These are phyloP conservation scores for Conus ventricosus DNA, from an alignment of 1,140 invertebrate species.

Conservation along the genomic window DNA sequence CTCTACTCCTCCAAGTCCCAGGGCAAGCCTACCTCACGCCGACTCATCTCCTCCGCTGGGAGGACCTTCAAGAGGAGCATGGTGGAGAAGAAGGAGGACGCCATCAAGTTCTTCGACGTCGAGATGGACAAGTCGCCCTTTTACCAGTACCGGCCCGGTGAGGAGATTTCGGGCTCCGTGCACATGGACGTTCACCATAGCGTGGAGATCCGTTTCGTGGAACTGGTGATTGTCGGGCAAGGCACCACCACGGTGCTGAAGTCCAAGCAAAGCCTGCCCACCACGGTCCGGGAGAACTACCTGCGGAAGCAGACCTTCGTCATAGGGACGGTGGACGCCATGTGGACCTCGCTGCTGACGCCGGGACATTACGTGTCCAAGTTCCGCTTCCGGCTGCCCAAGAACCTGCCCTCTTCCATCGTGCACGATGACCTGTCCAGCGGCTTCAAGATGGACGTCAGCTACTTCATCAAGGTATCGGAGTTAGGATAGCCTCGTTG, in stretches of 20 bases:
- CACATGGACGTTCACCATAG: conserved; percentile 56
- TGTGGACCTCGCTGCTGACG: conserved; percentile 60
- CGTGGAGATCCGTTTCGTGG: conserved; percentile 65
- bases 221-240: conserved; percentile 62
- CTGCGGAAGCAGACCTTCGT: conserved; percentile 63
- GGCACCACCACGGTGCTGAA: conserved; percentile 51
- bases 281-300: conserved; percentile 57
- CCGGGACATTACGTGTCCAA: conserved; percentile 68
- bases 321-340: conserved; percentile 59
- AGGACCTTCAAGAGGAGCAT: background rate
- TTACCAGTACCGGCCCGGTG: conserved; percentile 62
- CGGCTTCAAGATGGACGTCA: conserved; percentile 60
- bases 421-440: conserved; percentile 55
- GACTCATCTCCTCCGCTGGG: background rate
- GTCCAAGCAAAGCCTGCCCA: conserved; percentile 34
- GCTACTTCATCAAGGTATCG: conserved; percentile 56
- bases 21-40: background rate
- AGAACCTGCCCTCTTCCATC: conserved; percentile 57
- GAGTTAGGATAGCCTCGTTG: background rate
- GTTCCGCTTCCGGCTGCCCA: conserved; percentile 62
- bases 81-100: conserved; percentile 53
- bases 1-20: conserved; percentile 13
- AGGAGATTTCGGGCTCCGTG: conserved; percentile 61
- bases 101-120: conserved; percentile 63
- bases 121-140: conserved; percentile 57